Percentiles rank a stretch among this genome's conserved stretches.
Conservation (phyloP, 2,888 invertebrate species). For the Drosophila fulvimacula region DNA sequence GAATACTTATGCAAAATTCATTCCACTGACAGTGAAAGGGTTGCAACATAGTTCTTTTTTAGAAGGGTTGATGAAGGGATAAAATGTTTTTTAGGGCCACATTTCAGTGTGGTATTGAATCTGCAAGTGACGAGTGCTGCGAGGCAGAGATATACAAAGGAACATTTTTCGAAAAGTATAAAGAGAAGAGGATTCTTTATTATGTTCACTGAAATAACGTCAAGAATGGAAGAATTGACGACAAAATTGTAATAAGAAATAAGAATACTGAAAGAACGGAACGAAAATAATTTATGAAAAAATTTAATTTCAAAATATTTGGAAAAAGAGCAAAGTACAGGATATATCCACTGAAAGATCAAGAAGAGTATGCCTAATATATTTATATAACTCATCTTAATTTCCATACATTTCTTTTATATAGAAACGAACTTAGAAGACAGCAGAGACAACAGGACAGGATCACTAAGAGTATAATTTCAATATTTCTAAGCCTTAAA, state of each 20-base stretch:
- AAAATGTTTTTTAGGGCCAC: conserved; percentile 29
- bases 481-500: not conserved
- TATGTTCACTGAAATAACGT: no score
- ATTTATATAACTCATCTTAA: not conserved
- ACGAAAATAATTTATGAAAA: not conserved
- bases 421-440: not conserved
- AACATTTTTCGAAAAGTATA: not conserved
- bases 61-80: conserved; percentile 54
- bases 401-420: not conserved
- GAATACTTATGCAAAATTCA: conserved; percentile 57
- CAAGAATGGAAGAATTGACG: no score
- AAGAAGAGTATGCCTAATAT: not conserved
- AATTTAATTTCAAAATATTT: not conserved
- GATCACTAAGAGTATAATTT: not conserved
- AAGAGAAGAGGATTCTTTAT: no score
- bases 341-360: not conserved
- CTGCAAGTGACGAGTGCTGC: conserved; percentile 7
- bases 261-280: no score
- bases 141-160: not conserved
- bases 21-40: conserved; percentile 61
- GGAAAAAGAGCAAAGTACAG: not conserved
- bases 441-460: not conserved
- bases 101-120: conserved; percentile 35
- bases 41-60: conserved; percentile 59
- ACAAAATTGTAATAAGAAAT: no score